phyloP scores from a whole-genome alignment of 2,888 invertebrate genomes.

The Hemaris fuciformis region DNA sequence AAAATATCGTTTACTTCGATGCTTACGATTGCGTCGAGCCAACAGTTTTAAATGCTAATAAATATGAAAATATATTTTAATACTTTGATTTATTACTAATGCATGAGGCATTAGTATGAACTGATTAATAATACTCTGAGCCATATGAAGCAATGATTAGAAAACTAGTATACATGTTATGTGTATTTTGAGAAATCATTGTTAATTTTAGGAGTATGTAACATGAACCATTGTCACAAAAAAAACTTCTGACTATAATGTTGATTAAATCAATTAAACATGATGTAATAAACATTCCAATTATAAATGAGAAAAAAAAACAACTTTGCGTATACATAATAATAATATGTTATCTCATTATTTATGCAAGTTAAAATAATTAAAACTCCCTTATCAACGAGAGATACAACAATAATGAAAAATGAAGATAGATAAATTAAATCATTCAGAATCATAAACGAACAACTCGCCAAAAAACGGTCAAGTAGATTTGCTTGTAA shows the following conservation, averaged over 20 bases:
- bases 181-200: neutral
- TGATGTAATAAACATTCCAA: no score
- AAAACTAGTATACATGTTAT: neutral
- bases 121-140: no score
- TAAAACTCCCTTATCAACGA: neutral
- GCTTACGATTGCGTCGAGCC: constrained; percentile 11
- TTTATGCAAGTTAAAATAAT: neutral
- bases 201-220: neutral
- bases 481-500: no score
- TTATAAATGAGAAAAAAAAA: no score
- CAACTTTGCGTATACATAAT: no score
- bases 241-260: neutral
- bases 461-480: no score
- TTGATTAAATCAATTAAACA: no score
- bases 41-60: constrained; percentile 1
- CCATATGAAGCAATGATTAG: no score
- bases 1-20: constrained; percentile 46
- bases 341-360: neutral
- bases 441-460: neutral
- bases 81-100: neutral
- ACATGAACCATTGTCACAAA: no score
- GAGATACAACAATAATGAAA: neutral
- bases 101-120: neutral
- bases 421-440: neutral
- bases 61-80: neutral